A percentile compares a stretch with the other conserved stretches of the same genome.
phyloP scores from a whole-genome alignment of 2,113 vertebrate species.

The Oxyura jamaicensis region DNA sequence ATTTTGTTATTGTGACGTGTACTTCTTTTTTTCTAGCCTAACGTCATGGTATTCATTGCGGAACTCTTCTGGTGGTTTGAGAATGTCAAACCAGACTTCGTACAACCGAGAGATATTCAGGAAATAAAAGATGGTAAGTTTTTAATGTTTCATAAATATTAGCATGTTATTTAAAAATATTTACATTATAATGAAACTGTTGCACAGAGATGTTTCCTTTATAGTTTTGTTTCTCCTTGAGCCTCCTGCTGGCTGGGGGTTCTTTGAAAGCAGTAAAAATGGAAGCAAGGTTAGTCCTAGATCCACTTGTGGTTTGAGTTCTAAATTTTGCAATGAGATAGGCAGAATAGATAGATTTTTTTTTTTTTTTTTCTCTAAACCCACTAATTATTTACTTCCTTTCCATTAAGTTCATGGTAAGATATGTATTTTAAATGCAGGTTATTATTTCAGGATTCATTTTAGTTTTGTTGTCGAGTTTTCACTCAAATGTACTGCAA shows the following conservation, averaged over 20 bases:
- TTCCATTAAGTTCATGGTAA: neutral
- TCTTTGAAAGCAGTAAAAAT: neutral
- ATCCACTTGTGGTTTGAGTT: neutral
- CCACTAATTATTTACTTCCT: neutral
- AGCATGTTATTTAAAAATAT: neutral
- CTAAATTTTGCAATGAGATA: neutral
- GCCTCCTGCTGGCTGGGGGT: neutral
- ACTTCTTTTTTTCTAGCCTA: constrained; percentile 76
- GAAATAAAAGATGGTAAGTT: constrained; percentile 89
- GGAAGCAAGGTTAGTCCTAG: neutral
- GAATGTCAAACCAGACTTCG: constrained; percentile 91
- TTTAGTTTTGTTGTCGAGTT: neutral
- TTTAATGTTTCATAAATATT: neutral
- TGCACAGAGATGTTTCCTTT: neutral
- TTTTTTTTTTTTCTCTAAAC: neutral
- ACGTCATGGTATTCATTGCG: constrained; percentile 92
- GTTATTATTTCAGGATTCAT: rapidly evolving
- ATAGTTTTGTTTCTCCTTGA: neutral
- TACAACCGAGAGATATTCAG: constrained; percentile 90
- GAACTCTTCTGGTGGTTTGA: constrained; percentile 99
- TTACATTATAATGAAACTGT: neutral
- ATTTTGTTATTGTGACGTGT: neutral
- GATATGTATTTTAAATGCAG: neutral
- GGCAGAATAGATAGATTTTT: neutral
- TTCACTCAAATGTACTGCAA: rapidly evolving